These are phyloP conservation scores for Balaenoptera acutorostrata DNA, from an alignment of 2,113 vertebrate genomes.

Conservation along the genomic window DNA sequence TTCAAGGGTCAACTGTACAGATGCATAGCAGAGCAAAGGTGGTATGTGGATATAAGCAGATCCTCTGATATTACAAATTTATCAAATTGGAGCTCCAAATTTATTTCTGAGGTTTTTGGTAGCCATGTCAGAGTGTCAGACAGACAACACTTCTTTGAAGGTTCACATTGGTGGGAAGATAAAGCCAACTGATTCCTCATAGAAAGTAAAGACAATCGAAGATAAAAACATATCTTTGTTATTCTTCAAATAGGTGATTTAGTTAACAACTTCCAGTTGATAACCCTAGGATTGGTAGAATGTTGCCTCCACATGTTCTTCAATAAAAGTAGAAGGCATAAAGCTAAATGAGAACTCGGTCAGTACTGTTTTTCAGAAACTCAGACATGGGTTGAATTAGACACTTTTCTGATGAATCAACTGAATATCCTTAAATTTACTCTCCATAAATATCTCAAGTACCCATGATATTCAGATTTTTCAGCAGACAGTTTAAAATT, in stretches of 20 bases:
- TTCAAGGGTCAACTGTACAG: neutral
- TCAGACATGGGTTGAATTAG: neutral
- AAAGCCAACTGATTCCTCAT: neutral
- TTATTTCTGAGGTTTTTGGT: neutral
- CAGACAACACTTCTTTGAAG: neutral
- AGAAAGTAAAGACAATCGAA: neutral
- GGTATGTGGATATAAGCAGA: neutral
- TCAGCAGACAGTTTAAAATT: neutral
- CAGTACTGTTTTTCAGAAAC: neutral
- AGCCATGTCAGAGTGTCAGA: neutral
- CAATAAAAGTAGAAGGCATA: neutral
- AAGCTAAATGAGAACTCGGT: neutral
- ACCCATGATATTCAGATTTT: neutral
- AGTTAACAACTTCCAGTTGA: neutral
- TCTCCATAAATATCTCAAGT: neutral
- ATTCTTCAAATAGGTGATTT: neutral
- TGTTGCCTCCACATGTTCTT: neutral
- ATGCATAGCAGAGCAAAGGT: neutral
- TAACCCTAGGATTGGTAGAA: neutral
- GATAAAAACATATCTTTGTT: neutral
- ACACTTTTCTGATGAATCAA: neutral
- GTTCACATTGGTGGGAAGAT: neutral
- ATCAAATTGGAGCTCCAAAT: neutral
- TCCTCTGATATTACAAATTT: neutral
- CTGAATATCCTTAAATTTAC: neutral